phyloP scores from a whole-genome alignment of 1,140 invertebrate species.

The Brachionus plicatilis region DNA sequence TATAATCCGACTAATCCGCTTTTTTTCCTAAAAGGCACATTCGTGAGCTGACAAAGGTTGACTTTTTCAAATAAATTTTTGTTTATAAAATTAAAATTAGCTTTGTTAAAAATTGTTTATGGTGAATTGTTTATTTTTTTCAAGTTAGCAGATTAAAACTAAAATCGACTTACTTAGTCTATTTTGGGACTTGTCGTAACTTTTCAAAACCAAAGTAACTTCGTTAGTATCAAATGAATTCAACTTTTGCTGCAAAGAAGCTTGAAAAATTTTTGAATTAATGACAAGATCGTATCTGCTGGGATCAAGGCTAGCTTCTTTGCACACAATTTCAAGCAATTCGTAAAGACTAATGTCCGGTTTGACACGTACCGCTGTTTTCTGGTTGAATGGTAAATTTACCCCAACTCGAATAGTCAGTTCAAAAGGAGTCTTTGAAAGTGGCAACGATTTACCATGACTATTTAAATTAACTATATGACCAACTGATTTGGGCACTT shows the following conservation, averaged over 20 bases:
- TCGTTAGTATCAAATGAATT: constrained; percentile 11
- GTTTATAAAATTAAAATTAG: neutral
- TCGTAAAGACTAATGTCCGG: neutral
- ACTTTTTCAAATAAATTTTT: neutral
- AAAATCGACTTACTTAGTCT: neutral
- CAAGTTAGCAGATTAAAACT: neutral
- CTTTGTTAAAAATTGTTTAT: neutral
- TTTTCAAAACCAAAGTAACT: constrained; percentile 26
- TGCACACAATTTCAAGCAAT: constrained; percentile 2
- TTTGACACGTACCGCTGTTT: constrained; percentile 12
- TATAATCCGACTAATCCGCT: neutral
- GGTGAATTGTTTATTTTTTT: neutral
- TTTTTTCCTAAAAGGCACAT: neutral
- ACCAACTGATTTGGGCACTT: neutral
- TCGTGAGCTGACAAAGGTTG: neutral
- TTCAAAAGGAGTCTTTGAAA: constrained; percentile 1
- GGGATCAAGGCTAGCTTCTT: constrained; percentile 1
- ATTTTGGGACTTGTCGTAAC: neutral
- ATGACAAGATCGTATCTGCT: neutral
- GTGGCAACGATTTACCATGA: neutral
- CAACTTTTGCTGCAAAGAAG: neutral
- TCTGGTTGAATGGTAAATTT: constrained; percentile 33
- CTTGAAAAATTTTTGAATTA: neutral
- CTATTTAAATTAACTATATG: neutral
- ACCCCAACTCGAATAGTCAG: neutral